Percentiles rank a stretch among this genome's conserved stretches.
These are phyloP conservation scores for Brachionus paranguensis DNA, from an alignment of 1,140 invertebrate genomes.

Conservation along the genomic window DNA sequence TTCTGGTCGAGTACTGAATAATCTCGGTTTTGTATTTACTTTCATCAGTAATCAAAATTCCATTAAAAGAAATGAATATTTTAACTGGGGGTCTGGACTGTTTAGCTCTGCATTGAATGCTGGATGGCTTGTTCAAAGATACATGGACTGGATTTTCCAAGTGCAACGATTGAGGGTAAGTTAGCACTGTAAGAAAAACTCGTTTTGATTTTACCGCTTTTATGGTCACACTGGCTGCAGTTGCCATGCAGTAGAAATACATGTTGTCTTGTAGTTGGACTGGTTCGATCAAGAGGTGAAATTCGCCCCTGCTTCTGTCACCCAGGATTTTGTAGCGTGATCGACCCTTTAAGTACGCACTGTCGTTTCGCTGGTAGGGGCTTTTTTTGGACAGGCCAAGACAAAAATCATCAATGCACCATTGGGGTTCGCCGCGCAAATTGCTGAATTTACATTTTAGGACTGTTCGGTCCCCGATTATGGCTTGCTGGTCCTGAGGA, in stretches of 20 bases:
- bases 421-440: conserved; percentile 26
- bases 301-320: conserved; percentile 1
- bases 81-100: conserved; percentile 38
- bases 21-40: conserved; percentile 7
- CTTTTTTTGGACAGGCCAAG: conserved; percentile 5
- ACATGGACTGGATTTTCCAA: conserved; percentile 35
- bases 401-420: conserved; percentile 40
- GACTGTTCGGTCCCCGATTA: conserved; percentile 7
- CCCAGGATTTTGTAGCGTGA: conserved; percentile 29
- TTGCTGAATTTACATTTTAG: conserved; percentile 16
- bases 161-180: neutral
- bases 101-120: conserved; percentile 31
- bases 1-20: neutral
- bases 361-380: neutral
- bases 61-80: conserved; percentile 26
- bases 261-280: conserved; percentile 35
- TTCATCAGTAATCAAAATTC: conserved; percentile 13
- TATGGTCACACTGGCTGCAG: conserved; percentile 34
- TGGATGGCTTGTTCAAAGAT: conserved; percentile 28
- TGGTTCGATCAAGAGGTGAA: conserved; percentile 15
- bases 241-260: conserved; percentile 38
- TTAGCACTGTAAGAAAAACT: conserved; percentile 26
- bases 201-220: conserved; percentile 18
- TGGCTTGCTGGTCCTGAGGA: conserved; percentile 2
- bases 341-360: neutral